Evolutionary conservation across 2,797 vertebrate species (phyloP), one percentile per base, ranked within the genome.

Genomic region (Todus mexicanus): DNA sequence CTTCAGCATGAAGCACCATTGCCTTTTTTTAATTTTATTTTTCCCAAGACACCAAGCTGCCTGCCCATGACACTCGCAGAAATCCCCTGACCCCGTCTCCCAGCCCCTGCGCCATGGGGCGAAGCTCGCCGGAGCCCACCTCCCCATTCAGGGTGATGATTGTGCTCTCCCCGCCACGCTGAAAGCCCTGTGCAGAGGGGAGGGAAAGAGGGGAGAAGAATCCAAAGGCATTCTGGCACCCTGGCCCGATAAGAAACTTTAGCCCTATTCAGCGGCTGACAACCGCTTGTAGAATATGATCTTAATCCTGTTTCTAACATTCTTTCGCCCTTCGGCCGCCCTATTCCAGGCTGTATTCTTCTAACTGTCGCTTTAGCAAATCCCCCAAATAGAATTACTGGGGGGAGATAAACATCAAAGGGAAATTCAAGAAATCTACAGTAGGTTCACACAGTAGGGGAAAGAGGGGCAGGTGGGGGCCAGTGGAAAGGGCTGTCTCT

Each of bases 271-370:
- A 99, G 98, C 79, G 70, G 97, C 97, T 99, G 98, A 99, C 99
- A 98, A 97, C 95, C 98, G 94, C 98, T 98, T 98, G 98, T 98
- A 98, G 98, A 99, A 99, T 99, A 99, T 98, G 98, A 99, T 98
- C 98, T 98, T 99, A 99, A 99, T 99, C 98, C 98, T 98, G 98
- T 99, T 98, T 98, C 98, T 96, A 98, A 98, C 98, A 98, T 98
- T 99, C 98, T 98, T 98, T 98, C 97, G 97, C 98, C 97, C 97
- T 95, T 98, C 96, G 98, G 98, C 98, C 98, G 98, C 96, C 93
- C 97, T 85, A 77, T 94, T 95, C 96, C 95, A 48, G 92, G 75
- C 96, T 96, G 97, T 94, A 97, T 98, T 98, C 98, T 98, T 98
- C 98, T 83, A 97, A 97, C 98, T 96, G 98, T 97, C 98, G 98